Conservation (phyloP, 2,888 invertebrate genomes). For the Bursaphelenchus okinawaensis region DNA sequence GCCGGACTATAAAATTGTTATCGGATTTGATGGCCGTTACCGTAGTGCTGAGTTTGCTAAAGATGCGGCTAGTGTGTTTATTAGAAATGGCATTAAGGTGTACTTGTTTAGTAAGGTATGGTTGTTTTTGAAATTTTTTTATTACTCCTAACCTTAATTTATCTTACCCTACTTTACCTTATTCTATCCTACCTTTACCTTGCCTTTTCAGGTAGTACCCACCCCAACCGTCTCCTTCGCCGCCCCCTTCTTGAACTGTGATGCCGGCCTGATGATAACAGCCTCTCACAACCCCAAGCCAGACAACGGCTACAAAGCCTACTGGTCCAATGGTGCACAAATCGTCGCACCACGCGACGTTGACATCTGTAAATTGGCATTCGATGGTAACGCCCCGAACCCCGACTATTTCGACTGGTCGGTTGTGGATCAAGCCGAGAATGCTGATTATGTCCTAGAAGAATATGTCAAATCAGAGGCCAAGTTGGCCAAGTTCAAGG, state of each 20-base stretch:
- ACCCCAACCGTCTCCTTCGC: constrained; percentile 68
- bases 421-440: constrained; percentile 9
- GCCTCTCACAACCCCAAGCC: constrained; percentile 92
- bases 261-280: constrained; percentile 85
- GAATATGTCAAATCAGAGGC: constrained; percentile 62
- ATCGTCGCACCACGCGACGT: constrained; percentile 86
- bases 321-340: constrained; percentile 86
- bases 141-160: too few species aligned
- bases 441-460: constrained; percentile 62
- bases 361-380: constrained; percentile 74
- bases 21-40: constrained; percentile 54
- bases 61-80: constrained; percentile 77
- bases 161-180: constrained; percentile 66
- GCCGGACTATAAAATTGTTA: constrained; percentile 32
- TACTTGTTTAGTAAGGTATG: constrained; percentile 71
- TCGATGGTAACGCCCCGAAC: constrained; percentile 72
- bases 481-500: background rate
- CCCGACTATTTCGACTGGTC: constrained; percentile 71
- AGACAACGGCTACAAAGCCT: constrained; percentile 93
- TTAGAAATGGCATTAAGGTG: constrained; percentile 72
- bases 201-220: constrained; percentile 63
- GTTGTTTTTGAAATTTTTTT: constrained; percentile 68
- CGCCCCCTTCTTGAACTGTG: constrained; percentile 70
- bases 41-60: constrained; percentile 64
- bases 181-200: constrained; percentile 64